Evolutionary conservation across 2,797 vertebrate species (phyloP), one percentile per base, ranked within the genome.

Genomic region (Telmatherina bonti): DNA sequence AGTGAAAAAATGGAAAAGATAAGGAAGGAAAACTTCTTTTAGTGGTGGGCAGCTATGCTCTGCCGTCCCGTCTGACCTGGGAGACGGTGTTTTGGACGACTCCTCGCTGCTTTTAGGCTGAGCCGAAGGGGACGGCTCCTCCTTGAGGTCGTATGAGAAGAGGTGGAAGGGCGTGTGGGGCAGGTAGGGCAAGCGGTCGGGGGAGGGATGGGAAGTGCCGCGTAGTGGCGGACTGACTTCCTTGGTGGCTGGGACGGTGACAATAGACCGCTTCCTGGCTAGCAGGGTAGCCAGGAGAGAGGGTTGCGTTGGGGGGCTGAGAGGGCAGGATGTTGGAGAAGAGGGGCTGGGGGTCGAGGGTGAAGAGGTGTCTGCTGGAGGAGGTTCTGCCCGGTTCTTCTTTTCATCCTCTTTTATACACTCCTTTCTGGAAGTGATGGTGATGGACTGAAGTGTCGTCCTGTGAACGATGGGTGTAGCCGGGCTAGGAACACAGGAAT

Each of bases 121-220:
- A 73, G 84, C 72, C 1, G 64, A 62, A 2, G 93, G 89, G 4
- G 93, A 87, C 16, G 75, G 67, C 66, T 93, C 88, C 63, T 97
- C 95, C 29, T 96, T 92, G 26, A 97, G 91, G 91, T 99, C 97
- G 0, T 99, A 98, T 0, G 97, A 98, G 94, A 99, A 99, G 72
- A 98, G 96, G 81, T 97, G 96, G 81, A 99, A 99, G 74, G 97
- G 97, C 10, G 94, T 94, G 82, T 97, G 96, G n/a, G 96, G 96
- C 65, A 96, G 91, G 67, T 98, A 98, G 75, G 96, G 97, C 70
- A 97, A 91, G 76, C 89, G 95, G 70, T 95, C 94, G 11, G 94
- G 78, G 0, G 92, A 91, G 11, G 91, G 89, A 20, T 91, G 94
- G 11, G 90, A 70, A 7, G 87, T 81, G 81, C 94, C 92, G 7